Evolutionary conservation across 2,888 invertebrate species (phyloP).

Genomic region (Caenorhabditis sp.): DNA sequence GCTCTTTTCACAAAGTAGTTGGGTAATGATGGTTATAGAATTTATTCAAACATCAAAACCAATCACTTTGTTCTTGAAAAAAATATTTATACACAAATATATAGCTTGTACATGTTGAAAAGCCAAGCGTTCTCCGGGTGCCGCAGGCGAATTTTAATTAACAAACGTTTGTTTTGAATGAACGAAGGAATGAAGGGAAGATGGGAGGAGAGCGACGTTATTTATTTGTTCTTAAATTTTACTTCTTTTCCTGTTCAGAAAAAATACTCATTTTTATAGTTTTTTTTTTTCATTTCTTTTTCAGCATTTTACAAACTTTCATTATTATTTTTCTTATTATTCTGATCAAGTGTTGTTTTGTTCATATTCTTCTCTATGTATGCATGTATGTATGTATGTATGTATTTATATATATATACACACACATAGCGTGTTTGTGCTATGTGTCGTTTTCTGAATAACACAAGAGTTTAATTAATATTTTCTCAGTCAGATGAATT

Average conservation of each 20-base stretch:
- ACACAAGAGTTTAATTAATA: constrained; percentile 1
- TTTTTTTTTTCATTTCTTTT: not conserved
- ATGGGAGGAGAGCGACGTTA: constrained; percentile 1
- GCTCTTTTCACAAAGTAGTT: no score
- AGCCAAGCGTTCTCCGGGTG: not conserved
- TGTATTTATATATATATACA: not conserved
- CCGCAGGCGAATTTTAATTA: constrained; percentile 28
- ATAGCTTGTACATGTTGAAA: not conserved
- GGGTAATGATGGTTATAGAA: no score
- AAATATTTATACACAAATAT: no score
- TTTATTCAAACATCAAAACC: no score
- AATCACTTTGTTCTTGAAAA: no score
- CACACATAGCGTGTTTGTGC: not conserved
- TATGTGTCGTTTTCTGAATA: constrained; percentile 1
- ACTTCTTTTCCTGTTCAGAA: not conserved
- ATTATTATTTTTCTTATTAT: not conserved
- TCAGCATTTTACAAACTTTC: not conserved
- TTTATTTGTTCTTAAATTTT: constrained; percentile 3
- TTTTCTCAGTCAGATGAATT: constrained; percentile 4
- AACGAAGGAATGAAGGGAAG: constrained; percentile 1
- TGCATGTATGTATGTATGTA: not conserved
- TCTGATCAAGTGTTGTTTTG: not conserved
- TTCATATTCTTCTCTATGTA: not conserved
- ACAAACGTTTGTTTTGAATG: constrained; percentile 34
- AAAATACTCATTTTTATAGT: not conserved